These are phyloP conservation scores for Brevimyrus niger DNA, from an alignment of 2,113 vertebrate genomes.

Conservation along the genomic window DNA sequence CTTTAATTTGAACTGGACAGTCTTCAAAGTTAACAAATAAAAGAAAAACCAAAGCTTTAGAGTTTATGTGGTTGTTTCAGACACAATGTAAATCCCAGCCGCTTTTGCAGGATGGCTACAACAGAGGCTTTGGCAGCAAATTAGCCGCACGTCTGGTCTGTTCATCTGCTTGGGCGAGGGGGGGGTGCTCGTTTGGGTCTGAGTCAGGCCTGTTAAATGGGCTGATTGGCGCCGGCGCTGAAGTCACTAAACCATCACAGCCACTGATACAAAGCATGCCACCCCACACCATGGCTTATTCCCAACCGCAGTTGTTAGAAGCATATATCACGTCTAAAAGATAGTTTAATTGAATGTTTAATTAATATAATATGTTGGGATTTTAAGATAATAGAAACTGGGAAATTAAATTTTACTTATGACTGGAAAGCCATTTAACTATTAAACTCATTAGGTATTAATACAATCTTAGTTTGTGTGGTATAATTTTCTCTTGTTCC, in stretches of 20 bases:
- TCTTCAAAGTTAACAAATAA: not conserved
- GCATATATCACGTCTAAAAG: not conserved
- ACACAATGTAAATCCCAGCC: not conserved
- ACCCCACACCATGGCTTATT: not conserved
- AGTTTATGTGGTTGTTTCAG: not conserved
- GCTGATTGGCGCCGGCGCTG: not conserved
- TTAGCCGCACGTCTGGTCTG: not conserved
- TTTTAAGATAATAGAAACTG: not conserved
- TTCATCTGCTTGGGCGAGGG: not conserved
- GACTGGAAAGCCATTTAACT: not conserved
- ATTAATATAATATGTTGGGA: not conserved
- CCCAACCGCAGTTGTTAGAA: not conserved
- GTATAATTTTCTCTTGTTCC: slow-evolving; percentile 1
- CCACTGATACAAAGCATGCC: not conserved
- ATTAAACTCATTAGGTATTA: not conserved
- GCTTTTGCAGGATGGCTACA: not conserved
- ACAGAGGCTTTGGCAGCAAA: slow-evolving; percentile 1
- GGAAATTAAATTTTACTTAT: not conserved
- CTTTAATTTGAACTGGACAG: slow-evolving; percentile 10
- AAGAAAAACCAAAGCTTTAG: not conserved
- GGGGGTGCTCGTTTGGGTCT: not conserved
- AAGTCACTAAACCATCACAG: not conserved
- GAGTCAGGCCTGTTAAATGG: not conserved
- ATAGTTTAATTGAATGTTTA: not conserved
- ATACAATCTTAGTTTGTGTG: not conserved